Conservation (phyloP, 2,888 invertebrate genomes). For the Tridacna crocea region DNA sequence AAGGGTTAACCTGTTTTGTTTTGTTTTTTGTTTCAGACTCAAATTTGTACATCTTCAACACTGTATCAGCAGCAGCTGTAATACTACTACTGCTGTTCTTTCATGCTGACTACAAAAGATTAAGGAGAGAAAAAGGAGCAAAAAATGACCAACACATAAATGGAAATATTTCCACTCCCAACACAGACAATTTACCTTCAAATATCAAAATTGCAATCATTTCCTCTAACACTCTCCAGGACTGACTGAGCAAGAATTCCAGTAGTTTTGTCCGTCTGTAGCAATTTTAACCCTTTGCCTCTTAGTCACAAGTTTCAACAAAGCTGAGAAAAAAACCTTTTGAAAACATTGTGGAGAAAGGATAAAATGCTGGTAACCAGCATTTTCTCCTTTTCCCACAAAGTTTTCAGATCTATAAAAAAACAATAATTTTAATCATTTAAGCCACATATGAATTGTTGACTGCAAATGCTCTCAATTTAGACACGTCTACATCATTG, state of each 20-base stretch:
- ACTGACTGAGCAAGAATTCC: no score
- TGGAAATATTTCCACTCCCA: not conserved
- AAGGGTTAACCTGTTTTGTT: not conserved
- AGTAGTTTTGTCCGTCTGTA: no score
- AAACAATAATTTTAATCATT: no score
- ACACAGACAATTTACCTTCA: not conserved
- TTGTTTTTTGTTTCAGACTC: conserved; percentile 16
- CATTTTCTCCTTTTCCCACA: no score
- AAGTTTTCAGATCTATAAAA: no score
- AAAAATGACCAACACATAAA: not conserved
- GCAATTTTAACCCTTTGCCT: not conserved
- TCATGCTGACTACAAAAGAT: conserved; percentile 76
- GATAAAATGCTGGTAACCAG: no score
- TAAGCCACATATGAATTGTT: no score
- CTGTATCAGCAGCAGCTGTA: conserved; percentile 67
- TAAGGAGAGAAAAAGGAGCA: not conserved
- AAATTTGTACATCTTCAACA: conserved; percentile 61
- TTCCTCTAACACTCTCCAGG: not conserved
- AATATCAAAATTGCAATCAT: not conserved
- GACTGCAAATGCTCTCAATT: no score
- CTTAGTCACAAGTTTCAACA: not conserved
- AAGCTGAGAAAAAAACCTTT: not conserved
- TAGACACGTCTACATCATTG: no score
- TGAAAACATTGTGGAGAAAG: not conserved
- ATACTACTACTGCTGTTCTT: conserved; percentile 72